Evolutionary conservation across 53 echinoderm and acorn worm species (phyloP).

Genomic region (Astropecten irregularis): DNA sequence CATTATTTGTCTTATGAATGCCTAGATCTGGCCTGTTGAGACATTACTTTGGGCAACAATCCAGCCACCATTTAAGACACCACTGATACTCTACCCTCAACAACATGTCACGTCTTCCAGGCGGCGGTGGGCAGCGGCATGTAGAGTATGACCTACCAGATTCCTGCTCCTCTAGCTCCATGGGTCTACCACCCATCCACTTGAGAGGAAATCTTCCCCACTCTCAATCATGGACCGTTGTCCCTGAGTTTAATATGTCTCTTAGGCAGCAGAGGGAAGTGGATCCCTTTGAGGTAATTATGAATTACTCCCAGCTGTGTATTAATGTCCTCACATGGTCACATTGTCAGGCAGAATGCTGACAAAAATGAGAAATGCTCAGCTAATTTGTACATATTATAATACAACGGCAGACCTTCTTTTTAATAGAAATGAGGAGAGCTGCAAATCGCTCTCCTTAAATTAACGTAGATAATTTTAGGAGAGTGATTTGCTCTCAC

Average conservation of each 20-base stretch:
- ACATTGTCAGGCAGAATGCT: neutral
- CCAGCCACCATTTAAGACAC: no score
- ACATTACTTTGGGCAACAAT: no score
- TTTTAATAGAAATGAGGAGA: no score
- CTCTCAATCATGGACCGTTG: slow-evolving; percentile 81
- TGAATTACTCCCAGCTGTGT: neutral
- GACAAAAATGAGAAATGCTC: neutral
- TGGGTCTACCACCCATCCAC: slow-evolving; percentile 66
- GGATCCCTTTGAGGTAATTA: slow-evolving; percentile 71
- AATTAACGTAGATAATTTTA: no score
- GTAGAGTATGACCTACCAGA: slow-evolving; percentile 39
- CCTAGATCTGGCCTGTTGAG: no score
- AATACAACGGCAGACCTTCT: no score
- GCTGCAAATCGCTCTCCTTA: no score
- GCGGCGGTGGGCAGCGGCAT: neutral
- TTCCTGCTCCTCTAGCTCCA: slow-evolving; percentile 72
- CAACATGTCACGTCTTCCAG: slow-evolving; percentile 39
- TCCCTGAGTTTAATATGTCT: slow-evolving; percentile 80
- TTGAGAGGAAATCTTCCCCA: slow-evolving; percentile 54
- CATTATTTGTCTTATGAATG: no score
- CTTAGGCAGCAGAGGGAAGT: slow-evolving; percentile 67
- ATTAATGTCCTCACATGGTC: neutral
- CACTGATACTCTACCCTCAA: no score
- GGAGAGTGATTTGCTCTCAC: no score
- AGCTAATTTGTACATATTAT: no score